Conservation (phyloP, 2,888 invertebrate genomes). For the Polydrusus cervinus region DNA sequence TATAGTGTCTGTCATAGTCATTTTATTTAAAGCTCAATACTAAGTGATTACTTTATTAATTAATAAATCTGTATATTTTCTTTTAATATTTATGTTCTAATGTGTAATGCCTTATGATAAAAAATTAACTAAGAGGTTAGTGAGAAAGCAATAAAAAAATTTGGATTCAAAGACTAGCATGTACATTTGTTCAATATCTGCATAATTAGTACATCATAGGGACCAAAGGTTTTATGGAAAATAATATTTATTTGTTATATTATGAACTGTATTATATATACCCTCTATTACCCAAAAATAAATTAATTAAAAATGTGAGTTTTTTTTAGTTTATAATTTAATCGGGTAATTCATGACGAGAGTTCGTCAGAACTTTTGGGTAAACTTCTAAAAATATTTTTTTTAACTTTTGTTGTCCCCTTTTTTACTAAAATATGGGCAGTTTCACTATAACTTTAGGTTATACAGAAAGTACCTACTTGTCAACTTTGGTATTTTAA, state of each 20-base stretch:
- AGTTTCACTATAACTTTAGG: no score
- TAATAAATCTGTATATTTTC: constrained; percentile 47
- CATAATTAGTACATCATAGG: constrained; percentile 62
- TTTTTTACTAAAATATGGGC: no score
- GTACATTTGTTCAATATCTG: constrained; percentile 30
- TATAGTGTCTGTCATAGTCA: constrained; percentile 58
- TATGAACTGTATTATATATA: constrained; percentile 50
- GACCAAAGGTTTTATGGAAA: constrained; percentile 70
- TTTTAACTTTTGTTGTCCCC: no score
- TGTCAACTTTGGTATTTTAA: no score
- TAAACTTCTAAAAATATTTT: no score
- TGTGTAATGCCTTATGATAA: constrained; percentile 9
- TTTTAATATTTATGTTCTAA: constrained; percentile 48
- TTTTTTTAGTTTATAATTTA: background rate
- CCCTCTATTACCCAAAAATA: constrained; percentile 44
- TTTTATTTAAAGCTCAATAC: constrained; percentile 60
- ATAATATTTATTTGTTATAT: constrained; percentile 68
- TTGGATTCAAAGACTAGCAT: constrained; percentile 26
- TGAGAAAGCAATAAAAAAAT: constrained; percentile 19
- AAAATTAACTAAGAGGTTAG: constrained; percentile 20
- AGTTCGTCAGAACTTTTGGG: no score
- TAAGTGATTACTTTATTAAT: constrained; percentile 53
- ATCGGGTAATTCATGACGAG: background rate
- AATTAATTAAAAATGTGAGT: constrained; percentile 29
- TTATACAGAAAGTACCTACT: no score